Base-by-base conservation (phyloP, 1,140 invertebrate genomes). In the Hylyphantes graminicola region DNA sequence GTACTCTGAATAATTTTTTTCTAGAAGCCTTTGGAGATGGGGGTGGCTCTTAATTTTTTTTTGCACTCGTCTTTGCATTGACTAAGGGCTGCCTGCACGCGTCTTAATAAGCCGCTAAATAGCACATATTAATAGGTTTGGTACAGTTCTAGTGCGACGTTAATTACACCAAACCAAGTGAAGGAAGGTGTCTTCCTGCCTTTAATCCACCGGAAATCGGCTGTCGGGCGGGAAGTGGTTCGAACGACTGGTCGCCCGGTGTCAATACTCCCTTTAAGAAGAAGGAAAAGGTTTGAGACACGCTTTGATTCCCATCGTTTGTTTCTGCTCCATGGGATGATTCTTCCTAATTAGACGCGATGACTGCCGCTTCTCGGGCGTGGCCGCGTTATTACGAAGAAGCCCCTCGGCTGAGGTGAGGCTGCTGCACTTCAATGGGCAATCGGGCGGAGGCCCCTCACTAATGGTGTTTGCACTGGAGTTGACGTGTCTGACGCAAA, bases 251-350 rank as follows among this genome's bases (percentile, higher is more conserved):
- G 80, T 82, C 67, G 67, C 65, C 65, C 50, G 70, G 72, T 82
- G 80, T 82, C 80, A 82, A 82, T 82, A 82, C 80, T 48, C 80
- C 50, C 35, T 35, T 35, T 61, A 59, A 35, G 35, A 35, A 35
- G 35, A 35, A 35, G 35, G 35, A 35, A 35, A 35, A 35, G 73
- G 35, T 35, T 74, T 63, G 80, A 82, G 80, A 82, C 70, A 74
- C 80, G 80, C 80, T 82, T 82, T 82, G 80, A 82, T 82, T 82
- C 80, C 61, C 80, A 21, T 82, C 70, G 80, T 82, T 82, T 82
- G 80, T 82, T 82, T 61, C 57, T 19, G 65, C 80, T 74, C 51
- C 63, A 35, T 35, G 35, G 35, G 35, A 35, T 35, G 35, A 35
- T 35, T 35, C 35, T 50, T 78, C 17, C 79, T 82, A 82, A 82